Percentiles rank a stretch among this genome's conserved stretches.
Evolutionary conservation across 2,888 invertebrate genomes (phyloP).

Genomic region (Minunthozetes semirufus): DNA sequence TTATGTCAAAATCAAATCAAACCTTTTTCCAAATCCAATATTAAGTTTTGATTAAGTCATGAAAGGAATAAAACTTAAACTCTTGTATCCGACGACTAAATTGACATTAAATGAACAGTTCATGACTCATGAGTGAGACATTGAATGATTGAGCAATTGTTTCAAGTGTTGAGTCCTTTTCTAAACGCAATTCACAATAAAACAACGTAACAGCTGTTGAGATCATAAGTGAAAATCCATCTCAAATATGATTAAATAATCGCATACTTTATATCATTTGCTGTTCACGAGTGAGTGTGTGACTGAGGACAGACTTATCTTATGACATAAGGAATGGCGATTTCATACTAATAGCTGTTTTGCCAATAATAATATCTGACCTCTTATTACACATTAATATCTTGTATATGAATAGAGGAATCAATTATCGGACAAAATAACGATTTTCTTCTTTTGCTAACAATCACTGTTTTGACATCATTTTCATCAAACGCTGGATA

Average conservation of each 20-base stretch:
- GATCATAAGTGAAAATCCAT: background rate
- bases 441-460: no score
- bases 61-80: background rate
- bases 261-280: background rate
- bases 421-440: background rate
- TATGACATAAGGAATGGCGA: background rate
- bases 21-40: no score
- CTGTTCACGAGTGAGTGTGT: background rate
- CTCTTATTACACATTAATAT: conserved; percentile 1
- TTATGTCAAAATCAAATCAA: no score
- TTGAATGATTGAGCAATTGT: background rate
- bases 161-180: background rate
- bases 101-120: background rate
- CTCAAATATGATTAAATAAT: background rate
- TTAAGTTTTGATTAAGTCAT: background rate
- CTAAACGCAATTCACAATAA: background rate
- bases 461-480: no score
- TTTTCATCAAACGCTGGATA: no score
- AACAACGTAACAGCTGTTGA: conserved; percentile 1
- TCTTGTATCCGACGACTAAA: background rate
- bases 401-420: background rate
- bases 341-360: background rate
- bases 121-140: background rate
- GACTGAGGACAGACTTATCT: background rate
- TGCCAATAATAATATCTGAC: conserved; percentile 11